Evolutionary conservation across 2,113 vertebrate species (phyloP).

Genomic region (Cnemophilus loriae): DNA sequence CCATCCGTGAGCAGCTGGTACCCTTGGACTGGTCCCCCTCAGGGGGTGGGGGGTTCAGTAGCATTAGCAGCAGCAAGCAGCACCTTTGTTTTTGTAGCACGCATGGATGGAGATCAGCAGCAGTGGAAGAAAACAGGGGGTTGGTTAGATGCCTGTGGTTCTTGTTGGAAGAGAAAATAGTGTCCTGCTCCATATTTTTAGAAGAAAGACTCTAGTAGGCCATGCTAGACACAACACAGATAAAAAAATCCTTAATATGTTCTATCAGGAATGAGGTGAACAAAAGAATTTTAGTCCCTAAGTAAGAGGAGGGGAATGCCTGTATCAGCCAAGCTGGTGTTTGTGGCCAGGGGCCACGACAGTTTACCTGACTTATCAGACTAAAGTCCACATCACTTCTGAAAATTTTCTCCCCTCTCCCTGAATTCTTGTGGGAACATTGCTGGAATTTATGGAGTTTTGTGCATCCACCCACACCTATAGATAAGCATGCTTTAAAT

Average conservation of each 20-base stretch:
- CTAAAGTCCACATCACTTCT: not conserved
- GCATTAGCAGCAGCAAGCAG: not conserved
- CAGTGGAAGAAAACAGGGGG: not conserved
- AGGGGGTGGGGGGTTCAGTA: accelerated
- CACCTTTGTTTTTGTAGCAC: not conserved
- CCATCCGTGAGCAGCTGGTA: not conserved
- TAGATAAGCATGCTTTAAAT: not conserved
- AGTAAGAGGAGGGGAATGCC: not conserved
- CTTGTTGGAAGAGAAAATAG: not conserved
- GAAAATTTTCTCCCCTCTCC: not conserved
- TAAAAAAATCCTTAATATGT: not conserved
- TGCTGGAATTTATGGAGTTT: not conserved
- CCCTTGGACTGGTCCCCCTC: not conserved
- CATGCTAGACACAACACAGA: not conserved
- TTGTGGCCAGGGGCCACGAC: not conserved
- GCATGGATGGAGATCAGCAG: not conserved
- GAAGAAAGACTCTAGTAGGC: not conserved
- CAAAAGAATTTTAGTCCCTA: not conserved
- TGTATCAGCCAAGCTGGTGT: not conserved
- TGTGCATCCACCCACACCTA: not conserved
- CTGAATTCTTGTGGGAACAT: not conserved
- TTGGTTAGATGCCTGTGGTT: not conserved
- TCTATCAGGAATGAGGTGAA: not conserved
- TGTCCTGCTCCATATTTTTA: not conserved
- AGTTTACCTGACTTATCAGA: not conserved